Evolutionary conservation across 1,140 invertebrate species (phyloP).

Genomic region (Hylyphantes graminicola): DNA sequence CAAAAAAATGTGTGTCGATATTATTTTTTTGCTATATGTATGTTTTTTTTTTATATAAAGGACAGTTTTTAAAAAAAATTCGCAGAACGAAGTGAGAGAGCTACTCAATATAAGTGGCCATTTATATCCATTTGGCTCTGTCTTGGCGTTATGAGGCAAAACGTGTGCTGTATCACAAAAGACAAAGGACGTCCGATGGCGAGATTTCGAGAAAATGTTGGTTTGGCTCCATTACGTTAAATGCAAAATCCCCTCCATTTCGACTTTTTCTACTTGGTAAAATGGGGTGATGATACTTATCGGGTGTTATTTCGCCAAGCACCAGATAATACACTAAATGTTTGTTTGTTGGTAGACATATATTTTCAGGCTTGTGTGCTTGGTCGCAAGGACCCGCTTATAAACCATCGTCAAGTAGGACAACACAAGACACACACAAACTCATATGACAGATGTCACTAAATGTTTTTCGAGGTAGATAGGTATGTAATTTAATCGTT

Average conservation of each 20-base stretch:
- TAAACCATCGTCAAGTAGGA: too few relatives aligned
- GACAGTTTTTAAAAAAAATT: slow-evolving; percentile 25
- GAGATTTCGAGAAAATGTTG: slow-evolving; percentile 54
- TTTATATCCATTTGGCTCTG: slow-evolving; percentile 57
- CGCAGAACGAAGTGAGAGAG: slow-evolving; percentile 5
- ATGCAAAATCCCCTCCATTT: slow-evolving; percentile 49
- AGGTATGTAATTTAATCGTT: too few relatives aligned
- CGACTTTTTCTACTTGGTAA: not conserved
- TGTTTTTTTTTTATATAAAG: slow-evolving; percentile 20
- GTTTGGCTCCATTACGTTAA: slow-evolving; percentile 55
- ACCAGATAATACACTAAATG: too few relatives aligned
- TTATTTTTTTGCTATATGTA: slow-evolving; percentile 20
- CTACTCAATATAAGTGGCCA: slow-evolving; percentile 57
- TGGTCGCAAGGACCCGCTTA: too few relatives aligned
- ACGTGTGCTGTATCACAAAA: slow-evolving; percentile 57
- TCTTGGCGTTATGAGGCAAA: slow-evolving; percentile 55
- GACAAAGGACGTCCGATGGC: slow-evolving; percentile 47
- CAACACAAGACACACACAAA: too few relatives aligned
- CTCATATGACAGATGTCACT: too few relatives aligned
- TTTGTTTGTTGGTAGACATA: too few relatives aligned
- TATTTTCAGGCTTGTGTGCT: too few relatives aligned
- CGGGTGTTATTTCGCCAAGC: too few relatives aligned
- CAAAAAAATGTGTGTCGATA: slow-evolving; percentile 8
- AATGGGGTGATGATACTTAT: too few relatives aligned
- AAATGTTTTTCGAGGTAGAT: too few relatives aligned